Percentiles rank a stretch among this genome's conserved stretches.
These are phyloP conservation scores for Emmelina monodactyla DNA, from an alignment of 2,888 invertebrate genomes.

Conservation along the genomic window DNA sequence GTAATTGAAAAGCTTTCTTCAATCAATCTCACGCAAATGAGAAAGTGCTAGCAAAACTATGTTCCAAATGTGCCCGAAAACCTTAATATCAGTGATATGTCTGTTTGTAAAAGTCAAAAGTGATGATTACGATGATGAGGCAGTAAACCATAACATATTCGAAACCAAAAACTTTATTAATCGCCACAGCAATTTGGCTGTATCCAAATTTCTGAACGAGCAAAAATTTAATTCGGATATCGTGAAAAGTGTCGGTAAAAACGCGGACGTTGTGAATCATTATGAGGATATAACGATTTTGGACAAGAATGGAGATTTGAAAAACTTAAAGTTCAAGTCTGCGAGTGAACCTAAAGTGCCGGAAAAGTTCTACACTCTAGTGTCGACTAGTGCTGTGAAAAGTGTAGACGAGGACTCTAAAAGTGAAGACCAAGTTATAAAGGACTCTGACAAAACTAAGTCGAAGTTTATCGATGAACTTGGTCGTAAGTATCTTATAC, in stretches of 20 bases:
- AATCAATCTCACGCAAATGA: too few species aligned
- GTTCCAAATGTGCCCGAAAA: too few species aligned
- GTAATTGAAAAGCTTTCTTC: too few species aligned
- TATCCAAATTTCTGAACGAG: slow-evolving; percentile 29
- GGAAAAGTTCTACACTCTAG: slow-evolving; percentile 17
- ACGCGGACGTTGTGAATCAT: slow-evolving; percentile 30
- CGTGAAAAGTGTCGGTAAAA: slow-evolving; percentile 27
- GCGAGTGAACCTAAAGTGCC: slow-evolving; percentile 24
- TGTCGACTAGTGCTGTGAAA: slow-evolving; percentile 18
- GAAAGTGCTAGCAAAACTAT: too few species aligned
- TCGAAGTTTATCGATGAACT: slow-evolving; percentile 76
- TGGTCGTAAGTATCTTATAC: slow-evolving; percentile 66
- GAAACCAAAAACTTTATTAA: slow-evolving; percentile 30
- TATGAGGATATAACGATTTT: slow-evolving; percentile 48
- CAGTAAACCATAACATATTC: slow-evolving; percentile 27
- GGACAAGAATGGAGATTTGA: slow-evolving; percentile 38
- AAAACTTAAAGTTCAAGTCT: slow-evolving; percentile 42
- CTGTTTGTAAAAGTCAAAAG: too few species aligned
- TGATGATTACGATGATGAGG: slow-evolving; percentile 21
- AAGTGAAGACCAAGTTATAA: slow-evolving; percentile 8
- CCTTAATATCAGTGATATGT: too few species aligned
- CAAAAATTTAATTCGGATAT: slow-evolving; percentile 29
- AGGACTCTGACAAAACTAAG: slow-evolving; percentile 19
- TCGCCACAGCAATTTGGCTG: slow-evolving; percentile 20
- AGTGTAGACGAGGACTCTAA: slow-evolving; percentile 20